Evolutionary conservation across 2,888 invertebrate species (phyloP).

Genomic region (Drosophila kokeensis): DNA sequence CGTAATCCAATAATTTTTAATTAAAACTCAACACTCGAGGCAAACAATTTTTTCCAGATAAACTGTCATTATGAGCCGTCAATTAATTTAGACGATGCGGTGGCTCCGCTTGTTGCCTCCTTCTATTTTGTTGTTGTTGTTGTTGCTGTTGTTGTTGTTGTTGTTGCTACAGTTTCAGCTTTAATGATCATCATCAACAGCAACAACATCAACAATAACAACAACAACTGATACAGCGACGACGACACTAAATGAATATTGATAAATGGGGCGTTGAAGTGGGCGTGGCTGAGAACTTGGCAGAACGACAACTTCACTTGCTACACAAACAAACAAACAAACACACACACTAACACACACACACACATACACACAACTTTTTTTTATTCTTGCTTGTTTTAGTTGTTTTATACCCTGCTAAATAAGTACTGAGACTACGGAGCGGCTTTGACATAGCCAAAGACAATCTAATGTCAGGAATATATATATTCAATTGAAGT

Average conservation of each 20-base stretch:
- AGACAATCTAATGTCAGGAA: neutral
- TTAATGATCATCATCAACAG: slow-evolving; percentile 78
- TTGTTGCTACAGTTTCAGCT: slow-evolving; percentile 55
- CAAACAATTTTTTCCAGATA: slow-evolving; percentile 80
- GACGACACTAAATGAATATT: slow-evolving; percentile 84
- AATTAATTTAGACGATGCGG: slow-evolving; percentile 79
- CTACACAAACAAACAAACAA: slow-evolving; percentile 18
- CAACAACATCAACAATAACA: slow-evolving; percentile 34
- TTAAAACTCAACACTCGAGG: slow-evolving; percentile 81
- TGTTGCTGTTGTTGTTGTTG: slow-evolving; percentile 18
- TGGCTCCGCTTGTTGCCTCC: slow-evolving; percentile 28
- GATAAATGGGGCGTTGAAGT: slow-evolving; percentile 83
- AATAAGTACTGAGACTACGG: neutral
- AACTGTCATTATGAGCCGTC: slow-evolving; percentile 82
- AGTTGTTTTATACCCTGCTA: slow-evolving; percentile 25
- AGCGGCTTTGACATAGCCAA: neutral
- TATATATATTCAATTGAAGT: neutral
- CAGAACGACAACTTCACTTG: slow-evolving; percentile 70
- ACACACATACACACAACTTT: neutral
- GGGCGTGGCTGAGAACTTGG: slow-evolving; percentile 67
- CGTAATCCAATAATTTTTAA: slow-evolving; percentile 81
- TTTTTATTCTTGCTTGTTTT: slow-evolving; percentile 1
- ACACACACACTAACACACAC: neutral
- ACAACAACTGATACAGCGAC: slow-evolving; percentile 61
- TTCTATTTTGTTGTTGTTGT: slow-evolving; percentile 11